Conservation (phyloP, 2,113 vertebrate genomes). For the Beaufortia kweichowensis region DNA sequence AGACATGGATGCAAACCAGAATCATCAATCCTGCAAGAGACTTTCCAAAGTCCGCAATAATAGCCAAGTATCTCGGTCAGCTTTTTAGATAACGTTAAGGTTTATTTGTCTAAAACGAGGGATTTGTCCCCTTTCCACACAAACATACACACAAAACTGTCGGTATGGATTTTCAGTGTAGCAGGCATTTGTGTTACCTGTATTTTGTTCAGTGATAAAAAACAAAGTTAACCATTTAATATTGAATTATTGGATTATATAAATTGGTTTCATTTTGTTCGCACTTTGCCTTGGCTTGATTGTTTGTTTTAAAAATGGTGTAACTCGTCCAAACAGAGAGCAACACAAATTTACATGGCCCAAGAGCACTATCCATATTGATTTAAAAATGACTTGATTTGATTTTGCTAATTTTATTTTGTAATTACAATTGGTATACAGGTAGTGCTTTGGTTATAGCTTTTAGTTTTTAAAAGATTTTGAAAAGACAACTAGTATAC, state of each 20-base stretch:
- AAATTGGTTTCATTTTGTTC: constrained; percentile 29
- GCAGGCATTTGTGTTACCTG: constrained; percentile 63
- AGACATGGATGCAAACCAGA: constrained; percentile 68
- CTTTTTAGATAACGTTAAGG: constrained; percentile 64
- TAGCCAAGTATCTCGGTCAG: constrained; percentile 55
- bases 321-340: constrained; percentile 62
- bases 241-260: constrained; percentile 29
- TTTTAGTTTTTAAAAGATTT: constrained; percentile 63
- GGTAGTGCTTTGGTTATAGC: constrained; percentile 64
- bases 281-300: constrained; percentile 55
- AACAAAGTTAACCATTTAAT: constrained; percentile 53
- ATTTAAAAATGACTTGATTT: constrained; percentile 73
- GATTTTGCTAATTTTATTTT: constrained; percentile 57
- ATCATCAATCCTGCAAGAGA: constrained; percentile 77
- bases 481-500: constrained; percentile 49
- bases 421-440: constrained; percentile 66
- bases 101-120: constrained; percentile 29
- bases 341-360: constrained; percentile 57
- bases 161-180: constrained; percentile 65
- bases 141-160: constrained; percentile 45
- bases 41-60: constrained; percentile 78
- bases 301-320: constrained; percentile 67
- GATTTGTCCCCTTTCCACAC: constrained; percentile 23
- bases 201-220: constrained; percentile 57
- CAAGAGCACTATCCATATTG: constrained; percentile 60